Percentiles rank a stretch among this genome's conserved stretches.
Conservation (phyloP, 2,797 vertebrate genomes). For the Pangasius sanitwongsei region DNA sequence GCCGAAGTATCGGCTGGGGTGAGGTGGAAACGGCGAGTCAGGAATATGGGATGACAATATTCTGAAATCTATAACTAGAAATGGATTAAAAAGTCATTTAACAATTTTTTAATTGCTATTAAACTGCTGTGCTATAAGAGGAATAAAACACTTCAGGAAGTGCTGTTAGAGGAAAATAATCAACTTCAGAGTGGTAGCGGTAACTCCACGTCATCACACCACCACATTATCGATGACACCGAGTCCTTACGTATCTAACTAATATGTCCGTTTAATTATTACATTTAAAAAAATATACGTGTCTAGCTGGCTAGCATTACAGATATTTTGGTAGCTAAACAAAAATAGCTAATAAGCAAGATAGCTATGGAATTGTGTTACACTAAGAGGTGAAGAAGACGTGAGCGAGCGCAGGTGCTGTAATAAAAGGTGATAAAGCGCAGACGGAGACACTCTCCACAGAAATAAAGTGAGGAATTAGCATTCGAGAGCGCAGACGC, state of each 20-base stretch:
- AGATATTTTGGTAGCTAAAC: neutral
- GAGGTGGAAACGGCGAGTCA: neutral
- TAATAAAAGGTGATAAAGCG: neutral
- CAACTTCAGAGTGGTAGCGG: no score
- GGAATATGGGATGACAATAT: neutral
- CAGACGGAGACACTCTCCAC: neutral
- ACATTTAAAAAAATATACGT: neutral
- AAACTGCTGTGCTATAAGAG: no score
- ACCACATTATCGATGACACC: no score
- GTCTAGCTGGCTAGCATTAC: neutral
- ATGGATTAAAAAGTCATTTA: neutral
- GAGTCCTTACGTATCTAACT: no score
- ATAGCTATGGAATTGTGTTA: neutral
- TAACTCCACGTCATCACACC: no score
- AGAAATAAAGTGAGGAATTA: neutral
- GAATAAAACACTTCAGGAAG: no score
- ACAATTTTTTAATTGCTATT: no score
- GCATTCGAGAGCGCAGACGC: slow-evolving; percentile 32
- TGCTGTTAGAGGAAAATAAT: no score
- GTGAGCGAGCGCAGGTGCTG: neutral
- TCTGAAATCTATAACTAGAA: neutral
- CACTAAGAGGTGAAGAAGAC: neutral
- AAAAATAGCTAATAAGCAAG: neutral
- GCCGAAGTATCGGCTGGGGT: neutral
- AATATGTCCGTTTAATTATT: no score